Evolutionary conservation across 2,113 vertebrate species (phyloP).

Genomic region (Microcebus murinus): DNA sequence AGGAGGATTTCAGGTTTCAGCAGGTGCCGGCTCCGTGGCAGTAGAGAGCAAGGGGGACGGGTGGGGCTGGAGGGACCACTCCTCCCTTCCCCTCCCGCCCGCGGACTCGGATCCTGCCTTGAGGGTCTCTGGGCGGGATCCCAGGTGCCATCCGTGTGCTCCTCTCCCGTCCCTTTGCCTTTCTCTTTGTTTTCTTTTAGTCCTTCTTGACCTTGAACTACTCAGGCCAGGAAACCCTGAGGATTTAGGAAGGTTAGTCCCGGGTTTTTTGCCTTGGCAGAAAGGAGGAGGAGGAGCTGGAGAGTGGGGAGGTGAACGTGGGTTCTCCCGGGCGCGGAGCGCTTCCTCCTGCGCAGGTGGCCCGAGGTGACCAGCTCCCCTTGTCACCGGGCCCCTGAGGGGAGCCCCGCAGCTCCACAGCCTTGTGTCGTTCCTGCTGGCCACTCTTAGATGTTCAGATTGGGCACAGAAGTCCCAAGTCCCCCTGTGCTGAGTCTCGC

Average conservation of each 20-base stretch:
- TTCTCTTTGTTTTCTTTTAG: background rate
- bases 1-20: rapidly evolving
- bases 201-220: background rate
- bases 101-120: background rate
- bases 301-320: rapidly evolving
- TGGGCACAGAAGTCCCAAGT: background rate
- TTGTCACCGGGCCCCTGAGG: background rate
- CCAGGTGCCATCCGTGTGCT: no score
- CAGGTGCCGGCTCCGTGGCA: rapidly evolving
- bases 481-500: background rate
- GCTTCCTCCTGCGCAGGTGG: background rate
- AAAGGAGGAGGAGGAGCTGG: background rate
- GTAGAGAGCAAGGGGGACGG: background rate
- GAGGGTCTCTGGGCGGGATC: rapidly evolving
- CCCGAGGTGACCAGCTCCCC: no score
- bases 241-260: background rate
- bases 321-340: rapidly evolving
- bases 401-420: no score
- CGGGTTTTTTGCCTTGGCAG: background rate
- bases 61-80: no score
- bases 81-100: no score
- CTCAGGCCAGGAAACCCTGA: background rate
- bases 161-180: no score
- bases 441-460: background rate
- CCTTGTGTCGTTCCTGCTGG: background rate